Percentiles rank a stretch among this genome's conserved stretches.
Evolutionary conservation across 2,113 vertebrate genomes (phyloP).

Genomic region (Notarius lentiginosus): DNA sequence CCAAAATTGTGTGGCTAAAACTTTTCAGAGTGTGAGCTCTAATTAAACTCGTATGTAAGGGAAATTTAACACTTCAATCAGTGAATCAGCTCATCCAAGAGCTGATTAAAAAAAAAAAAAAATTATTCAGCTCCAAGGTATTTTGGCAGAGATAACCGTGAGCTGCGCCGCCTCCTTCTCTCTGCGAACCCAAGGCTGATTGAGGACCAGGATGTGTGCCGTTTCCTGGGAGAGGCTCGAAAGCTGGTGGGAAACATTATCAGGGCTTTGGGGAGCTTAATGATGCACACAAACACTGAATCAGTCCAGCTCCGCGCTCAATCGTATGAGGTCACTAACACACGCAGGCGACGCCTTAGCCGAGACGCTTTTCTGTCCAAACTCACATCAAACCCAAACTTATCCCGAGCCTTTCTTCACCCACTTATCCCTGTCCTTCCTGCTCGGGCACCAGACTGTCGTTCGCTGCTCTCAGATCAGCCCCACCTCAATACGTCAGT

Average conservation of each 20-base stretch:
- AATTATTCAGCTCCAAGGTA: background rate
- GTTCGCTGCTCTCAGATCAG: conserved; percentile 39
- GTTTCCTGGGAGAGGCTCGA: conserved; percentile 44
- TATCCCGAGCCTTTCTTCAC: conserved; percentile 44
- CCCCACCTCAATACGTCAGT: conserved; percentile 53
- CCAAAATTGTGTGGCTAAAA: background rate
- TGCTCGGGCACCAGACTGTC: conserved; percentile 69
- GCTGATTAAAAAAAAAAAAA: background rate
- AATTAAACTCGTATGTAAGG: background rate
- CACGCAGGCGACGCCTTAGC: conserved; percentile 47
- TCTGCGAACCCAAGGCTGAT: background rate
- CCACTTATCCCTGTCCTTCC: conserved; percentile 63
- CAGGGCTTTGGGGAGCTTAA: background rate
- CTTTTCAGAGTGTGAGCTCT: background rate
- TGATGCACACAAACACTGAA: conserved; percentile 1
- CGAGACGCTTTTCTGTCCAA: conserved; percentile 65
- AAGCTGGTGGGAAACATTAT: conserved; percentile 41
- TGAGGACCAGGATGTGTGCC: conserved; percentile 39
- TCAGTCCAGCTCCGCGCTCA: conserved; percentile 12
- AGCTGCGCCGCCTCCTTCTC: background rate
- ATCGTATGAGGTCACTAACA: conserved; percentile 61
- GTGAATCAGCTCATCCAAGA: background rate
- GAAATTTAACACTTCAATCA: background rate
- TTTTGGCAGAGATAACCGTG: background rate
- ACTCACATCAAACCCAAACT: background rate